phyloP scores from a whole-genome alignment of 1,140 invertebrate species.

The Saccostrea glomerata region DNA sequence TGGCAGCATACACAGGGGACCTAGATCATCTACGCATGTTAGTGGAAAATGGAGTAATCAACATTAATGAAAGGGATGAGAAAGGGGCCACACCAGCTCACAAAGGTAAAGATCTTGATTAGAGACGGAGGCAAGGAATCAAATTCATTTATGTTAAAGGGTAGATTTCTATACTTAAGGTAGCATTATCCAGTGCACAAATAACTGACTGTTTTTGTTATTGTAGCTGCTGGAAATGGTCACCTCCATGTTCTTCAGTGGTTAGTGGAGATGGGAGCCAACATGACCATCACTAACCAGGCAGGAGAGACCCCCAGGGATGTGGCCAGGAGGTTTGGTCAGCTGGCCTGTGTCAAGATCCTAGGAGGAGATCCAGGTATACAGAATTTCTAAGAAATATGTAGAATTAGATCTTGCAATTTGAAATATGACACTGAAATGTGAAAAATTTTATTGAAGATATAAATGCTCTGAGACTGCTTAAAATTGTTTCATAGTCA shows the following conservation, averaged over 20 bases:
- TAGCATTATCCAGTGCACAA: neutral
- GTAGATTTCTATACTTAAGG: neutral
- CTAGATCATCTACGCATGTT: constrained; percentile 78
- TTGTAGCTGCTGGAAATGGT: constrained; percentile 78
- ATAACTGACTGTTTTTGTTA: constrained; percentile 28
- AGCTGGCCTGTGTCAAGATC: constrained; percentile 78
- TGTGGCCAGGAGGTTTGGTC: constrained; percentile 77
- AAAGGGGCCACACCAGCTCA: constrained; percentile 77
- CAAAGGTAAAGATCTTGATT: constrained; percentile 71
- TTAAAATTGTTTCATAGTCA: too few relatives aligned
- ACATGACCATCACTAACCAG: constrained; percentile 75
- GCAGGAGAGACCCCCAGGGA: constrained; percentile 77
- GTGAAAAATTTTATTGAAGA: too few relatives aligned
- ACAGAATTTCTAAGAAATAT: neutral
- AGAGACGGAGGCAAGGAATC: neutral
- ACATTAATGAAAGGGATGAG: constrained; percentile 79
- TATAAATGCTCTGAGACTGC: too few relatives aligned
- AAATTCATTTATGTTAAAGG: too few relatives aligned
- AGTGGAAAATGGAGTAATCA: constrained; percentile 79
- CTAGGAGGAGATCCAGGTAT: constrained; percentile 73
- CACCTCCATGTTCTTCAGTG: constrained; percentile 78
- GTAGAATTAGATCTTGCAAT: too few relatives aligned
- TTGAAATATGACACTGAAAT: too few relatives aligned
- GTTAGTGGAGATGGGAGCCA: constrained; percentile 79
- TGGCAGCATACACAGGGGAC: constrained; percentile 78